Base-by-base conservation (phyloP, 2,888 invertebrate species). In the Neoascia interrupta region DNA sequence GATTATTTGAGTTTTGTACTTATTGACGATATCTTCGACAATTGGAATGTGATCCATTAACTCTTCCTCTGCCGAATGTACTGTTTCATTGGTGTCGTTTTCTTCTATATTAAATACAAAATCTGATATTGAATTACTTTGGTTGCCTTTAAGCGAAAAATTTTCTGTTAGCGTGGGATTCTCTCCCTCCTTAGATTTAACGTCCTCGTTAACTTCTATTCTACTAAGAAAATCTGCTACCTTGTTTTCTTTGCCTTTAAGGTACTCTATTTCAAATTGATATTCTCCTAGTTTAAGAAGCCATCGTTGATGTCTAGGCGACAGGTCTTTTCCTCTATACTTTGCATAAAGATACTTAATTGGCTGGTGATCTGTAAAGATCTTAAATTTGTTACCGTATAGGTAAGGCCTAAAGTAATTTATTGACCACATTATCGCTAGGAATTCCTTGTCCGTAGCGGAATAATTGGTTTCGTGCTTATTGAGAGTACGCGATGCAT, bases 221-320 rank as follows among this genome's bases (percentile, higher is more conserved):
- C 31, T 8, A n/a, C 31, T 31, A 31, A 31, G 31, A 31, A 31
- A 31, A 21, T 70, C 73, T 3, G 79, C 79, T 18, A 79, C 79
- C 10, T 34, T 60, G 31, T 79, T 81, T 1, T 74, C 76, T 21
- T 61, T 81, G 0, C 56, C 61, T 63, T 61, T 47, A 6, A 73
- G 4, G 36, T 81, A 76, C 23, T 70, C 61, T 6, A 72, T 75
- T 10, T 70, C 58, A 53, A 45, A 72, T 15, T 75, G 26, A 13
- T 47, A 75, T 37, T 60, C 74, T 21, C 58, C 54, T 36, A 79
- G 16, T 13, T 79, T 74, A 4, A 81, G 26, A 11, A 75, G 15
- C 60, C 74, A 79, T 60, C 63, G 61, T 23, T 74, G 70, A 15
- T 47, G 47, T 16, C 47, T 28, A 5, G 28, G 28, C 0, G 26